Conservation (phyloP, 2,113 vertebrate species). For the Nanorana parkeri region DNA sequence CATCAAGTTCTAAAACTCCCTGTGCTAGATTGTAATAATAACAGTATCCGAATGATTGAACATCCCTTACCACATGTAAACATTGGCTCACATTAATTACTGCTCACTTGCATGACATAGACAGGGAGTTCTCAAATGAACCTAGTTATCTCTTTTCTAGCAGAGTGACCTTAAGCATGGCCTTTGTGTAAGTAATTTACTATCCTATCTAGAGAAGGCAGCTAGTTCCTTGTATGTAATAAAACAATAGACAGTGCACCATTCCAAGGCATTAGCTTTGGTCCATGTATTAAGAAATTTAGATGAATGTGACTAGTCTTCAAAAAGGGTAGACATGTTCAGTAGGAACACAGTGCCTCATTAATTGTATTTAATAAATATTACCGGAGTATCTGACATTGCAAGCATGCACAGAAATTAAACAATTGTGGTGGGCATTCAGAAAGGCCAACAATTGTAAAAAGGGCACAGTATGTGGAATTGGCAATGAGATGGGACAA, state of each 20-base stretch:
- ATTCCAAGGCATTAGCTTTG: conserved; percentile 29
- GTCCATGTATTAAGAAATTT: conserved; percentile 4
- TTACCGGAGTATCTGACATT: background rate
- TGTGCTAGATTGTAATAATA: background rate
- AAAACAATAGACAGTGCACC: conserved; percentile 48
- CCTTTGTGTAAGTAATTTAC: conserved; percentile 56
- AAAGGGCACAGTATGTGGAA: too few relatives aligned
- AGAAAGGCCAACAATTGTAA: too few relatives aligned
- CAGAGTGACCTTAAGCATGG: conserved; percentile 54
- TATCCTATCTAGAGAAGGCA: conserved; percentile 44
- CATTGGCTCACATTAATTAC: conserved; percentile 27
- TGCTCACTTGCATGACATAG: conserved; percentile 20
- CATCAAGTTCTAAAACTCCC: background rate
- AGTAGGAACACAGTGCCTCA: background rate
- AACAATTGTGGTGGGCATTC: too few relatives aligned
- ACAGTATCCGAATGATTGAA: conserved; percentile 1
- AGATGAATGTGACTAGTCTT: conserved; percentile 14
- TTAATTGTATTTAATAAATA: conserved; percentile 1
- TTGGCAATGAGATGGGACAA: too few relatives aligned
- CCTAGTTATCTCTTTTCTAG: conserved; percentile 52
- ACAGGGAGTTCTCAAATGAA: conserved; percentile 45
- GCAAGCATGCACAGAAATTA: background rate
- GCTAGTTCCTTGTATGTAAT: conserved; percentile 44
- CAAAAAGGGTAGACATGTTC: too few relatives aligned
- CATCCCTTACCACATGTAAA: conserved; percentile 11